phyloP scores from a whole-genome alignment of 2,797 vertebrate genomes.

The Discoglossus pictus region DNA sequence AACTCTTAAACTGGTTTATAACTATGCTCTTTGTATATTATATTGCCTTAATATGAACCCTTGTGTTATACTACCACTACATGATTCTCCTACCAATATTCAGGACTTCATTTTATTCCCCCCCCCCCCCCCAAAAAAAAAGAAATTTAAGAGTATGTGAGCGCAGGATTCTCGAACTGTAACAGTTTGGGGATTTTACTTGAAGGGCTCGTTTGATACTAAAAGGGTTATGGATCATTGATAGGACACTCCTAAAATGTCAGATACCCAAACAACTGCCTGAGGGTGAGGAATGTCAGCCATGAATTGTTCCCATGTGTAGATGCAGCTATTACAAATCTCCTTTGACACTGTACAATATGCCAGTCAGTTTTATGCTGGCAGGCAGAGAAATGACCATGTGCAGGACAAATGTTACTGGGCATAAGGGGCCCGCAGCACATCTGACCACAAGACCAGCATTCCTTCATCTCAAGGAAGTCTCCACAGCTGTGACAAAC shows the following conservation, averaged over 20 bases:
- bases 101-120: no score
- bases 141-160: no score
- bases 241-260: slow-evolving; percentile 19
- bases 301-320: slow-evolving; percentile 49
- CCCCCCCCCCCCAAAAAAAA: no score
- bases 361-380: slow-evolving; percentile 32
- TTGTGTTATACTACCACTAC: no score
- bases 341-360: slow-evolving; percentile 42
- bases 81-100: no score
- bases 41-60: no score
- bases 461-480: slow-evolving; percentile 34
- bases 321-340: slow-evolving; percentile 28
- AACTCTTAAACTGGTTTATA: no score
- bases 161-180: no score
- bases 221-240: no score
- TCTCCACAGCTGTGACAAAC: slow-evolving; percentile 40
- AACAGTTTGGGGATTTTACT: no score
- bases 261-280: slow-evolving; percentile 9
- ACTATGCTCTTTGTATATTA: no score
- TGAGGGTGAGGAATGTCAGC: slow-evolving; percentile 22
- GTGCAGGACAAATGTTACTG: slow-evolving; percentile 47
- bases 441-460: slow-evolving; percentile 19
- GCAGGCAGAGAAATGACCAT: slow-evolving; percentile 33
- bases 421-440: slow-evolving; percentile 15
- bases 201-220: no score